Percentiles rank a stretch among this genome's conserved stretches.
Conservation (phyloP, 1,140 invertebrate genomes). For the Brachionus plicatilis region DNA sequence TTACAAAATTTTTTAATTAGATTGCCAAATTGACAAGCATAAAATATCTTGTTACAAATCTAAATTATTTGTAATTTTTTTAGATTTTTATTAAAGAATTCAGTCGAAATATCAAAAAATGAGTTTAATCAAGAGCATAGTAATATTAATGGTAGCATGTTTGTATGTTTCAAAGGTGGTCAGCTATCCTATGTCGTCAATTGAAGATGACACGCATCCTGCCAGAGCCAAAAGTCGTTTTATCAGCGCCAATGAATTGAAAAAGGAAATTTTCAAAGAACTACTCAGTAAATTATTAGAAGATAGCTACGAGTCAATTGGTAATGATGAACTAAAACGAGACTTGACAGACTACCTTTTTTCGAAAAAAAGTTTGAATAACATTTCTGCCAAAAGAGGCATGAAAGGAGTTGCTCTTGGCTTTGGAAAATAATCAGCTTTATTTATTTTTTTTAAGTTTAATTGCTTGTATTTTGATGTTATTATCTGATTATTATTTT, state of each 20-base stretch:
- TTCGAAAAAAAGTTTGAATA: neutral
- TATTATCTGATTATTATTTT: neutral
- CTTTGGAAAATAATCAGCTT: neutral
- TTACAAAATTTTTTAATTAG: neutral
- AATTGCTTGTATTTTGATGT: neutral
- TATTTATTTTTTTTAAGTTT: neutral
- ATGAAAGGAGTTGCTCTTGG: slow-evolving; percentile 26
- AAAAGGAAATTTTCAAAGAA: neutral
- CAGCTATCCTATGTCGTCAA: neutral
- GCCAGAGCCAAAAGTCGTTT: neutral
- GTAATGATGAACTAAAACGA: neutral
- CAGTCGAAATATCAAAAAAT: neutral
- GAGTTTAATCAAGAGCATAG: slow-evolving; percentile 1
- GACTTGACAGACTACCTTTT: slow-evolving; percentile 2
- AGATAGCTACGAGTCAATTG: neutral
- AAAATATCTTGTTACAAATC: neutral
- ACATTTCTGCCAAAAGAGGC: neutral
- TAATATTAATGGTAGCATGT: neutral
- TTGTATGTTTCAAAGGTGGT: neutral
- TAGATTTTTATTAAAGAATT: neutral
- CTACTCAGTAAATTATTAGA: neutral
- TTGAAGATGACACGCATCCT: neutral
- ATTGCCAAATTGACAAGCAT: neutral
- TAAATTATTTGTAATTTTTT: neutral
- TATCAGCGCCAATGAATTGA: neutral